These are phyloP conservation scores for Tetragonisca angustula DNA, from an alignment of 2,888 invertebrate genomes.

Conservation along the genomic window DNA sequence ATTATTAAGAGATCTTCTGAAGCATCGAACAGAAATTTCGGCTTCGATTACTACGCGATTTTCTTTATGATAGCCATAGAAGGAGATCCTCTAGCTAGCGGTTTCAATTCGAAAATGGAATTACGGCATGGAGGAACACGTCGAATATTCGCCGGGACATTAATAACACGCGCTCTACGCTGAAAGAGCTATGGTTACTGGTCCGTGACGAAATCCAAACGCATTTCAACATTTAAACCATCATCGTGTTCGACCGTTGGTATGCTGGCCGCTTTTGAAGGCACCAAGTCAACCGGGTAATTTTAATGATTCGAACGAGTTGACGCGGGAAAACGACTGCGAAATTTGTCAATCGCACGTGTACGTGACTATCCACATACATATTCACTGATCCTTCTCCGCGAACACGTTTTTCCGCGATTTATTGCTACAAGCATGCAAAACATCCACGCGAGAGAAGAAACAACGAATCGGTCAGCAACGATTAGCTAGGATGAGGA, in stretches of 20 bases:
- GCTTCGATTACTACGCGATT: neutral
- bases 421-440: slow-evolving; percentile 14
- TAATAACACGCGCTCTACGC: slow-evolving; percentile 43
- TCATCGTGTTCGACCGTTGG: slow-evolving; percentile 45
- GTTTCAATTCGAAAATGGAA: slow-evolving; percentile 41
- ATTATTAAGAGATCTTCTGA: neutral
- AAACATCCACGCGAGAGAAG: neutral
- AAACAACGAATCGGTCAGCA: neutral
- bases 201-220: slow-evolving; percentile 39
- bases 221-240: slow-evolving; percentile 62
- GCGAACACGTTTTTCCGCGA: slow-evolving; percentile 12
- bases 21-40: neutral
- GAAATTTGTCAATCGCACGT: slow-evolving; percentile 56
- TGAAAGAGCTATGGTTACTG: slow-evolving; percentile 25
- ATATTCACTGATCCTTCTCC: too few relatives aligned
- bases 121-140: slow-evolving; percentile 4
- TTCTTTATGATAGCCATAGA: neutral
- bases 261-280: slow-evolving; percentile 56
- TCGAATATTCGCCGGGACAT: slow-evolving; percentile 33
- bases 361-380: neutral
- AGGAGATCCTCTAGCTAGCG: neutral
- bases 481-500: neutral
- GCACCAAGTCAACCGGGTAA: slow-evolving; percentile 63
- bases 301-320: slow-evolving; percentile 64
- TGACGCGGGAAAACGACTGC: slow-evolving; percentile 51